Base-by-base conservation (phyloP, 2,113 vertebrate genomes). In the Melanotaenia duboulayi region DNA sequence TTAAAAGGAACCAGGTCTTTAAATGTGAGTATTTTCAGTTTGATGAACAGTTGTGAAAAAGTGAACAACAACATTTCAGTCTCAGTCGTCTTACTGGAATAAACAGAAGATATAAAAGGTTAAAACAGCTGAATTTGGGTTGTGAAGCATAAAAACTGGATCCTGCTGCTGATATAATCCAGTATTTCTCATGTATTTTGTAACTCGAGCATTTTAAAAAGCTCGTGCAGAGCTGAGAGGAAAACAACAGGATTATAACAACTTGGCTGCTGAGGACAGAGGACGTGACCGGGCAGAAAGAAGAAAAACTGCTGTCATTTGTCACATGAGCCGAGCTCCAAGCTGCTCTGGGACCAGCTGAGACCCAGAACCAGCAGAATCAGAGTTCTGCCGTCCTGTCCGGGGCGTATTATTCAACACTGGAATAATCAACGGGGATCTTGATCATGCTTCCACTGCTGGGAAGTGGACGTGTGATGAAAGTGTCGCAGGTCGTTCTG, bases 401-500 rank as follows among this genome's bases (percentile, higher is more conserved):
- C 42, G 62, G 58, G 24, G 40, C 24, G 4, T 62, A 64, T 77
- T 62, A 74, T 78, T 80, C 16, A 20, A 77, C 83, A 77, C 0
- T 0, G 58, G 62, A 48, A 42, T 48, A 60, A n/a, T 32, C 71
- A 9, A 22, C 39, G 0, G 8, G 44, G n/a, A 65, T 64, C 63
- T 42, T 73, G 19, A 52, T 48, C 44, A 46, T 24, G 39, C 42
- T 56, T 49, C 50, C 37, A 59, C 11, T 55, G 5, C 65, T 35
- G 46, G 73, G 25, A 78, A 46, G 23, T 17, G 42, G 46, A 65
- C 67, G 42, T 55, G n/a, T 54, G 61, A 55, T 71, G 52, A 35
- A 65, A 70, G 57, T 59, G 75, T 46, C n/a, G 25, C 71, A 71
- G 68, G 55, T 65, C 68, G 64, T 82, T 72, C 65, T 76, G 72